phyloP scores from a whole-genome alignment of 1,140 invertebrate species.

The Coelopa frigida region DNA sequence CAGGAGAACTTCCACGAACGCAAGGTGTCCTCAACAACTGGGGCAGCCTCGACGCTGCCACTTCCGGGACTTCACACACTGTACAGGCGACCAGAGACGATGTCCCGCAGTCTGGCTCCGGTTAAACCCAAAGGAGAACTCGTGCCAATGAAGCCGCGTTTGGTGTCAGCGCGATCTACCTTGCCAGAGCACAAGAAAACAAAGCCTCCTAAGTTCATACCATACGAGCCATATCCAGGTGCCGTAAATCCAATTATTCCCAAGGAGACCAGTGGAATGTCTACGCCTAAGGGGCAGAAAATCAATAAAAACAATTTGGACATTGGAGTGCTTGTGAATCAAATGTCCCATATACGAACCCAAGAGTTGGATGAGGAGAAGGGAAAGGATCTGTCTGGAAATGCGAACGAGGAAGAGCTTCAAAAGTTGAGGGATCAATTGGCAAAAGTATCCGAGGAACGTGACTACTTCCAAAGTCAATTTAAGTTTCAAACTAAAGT shows the following conservation, averaged over 20 bases:
- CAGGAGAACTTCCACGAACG: constrained; percentile 16
- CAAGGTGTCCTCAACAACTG: too few relatives aligned
- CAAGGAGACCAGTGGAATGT: constrained; percentile 34
- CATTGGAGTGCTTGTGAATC: constrained; percentile 58
- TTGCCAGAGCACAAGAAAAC: constrained; percentile 47
- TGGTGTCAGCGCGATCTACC: constrained; percentile 17
- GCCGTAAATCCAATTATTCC: constrained; percentile 71
- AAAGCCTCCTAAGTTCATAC: constrained; percentile 76
- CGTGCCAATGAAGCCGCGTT: constrained; percentile 28
- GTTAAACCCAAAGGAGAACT: constrained; percentile 35
- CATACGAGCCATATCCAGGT: constrained; percentile 81
- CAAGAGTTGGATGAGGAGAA: constrained; percentile 45
- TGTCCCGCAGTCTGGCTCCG: constrained; percentile 27
- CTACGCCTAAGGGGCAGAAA: constrained; percentile 42
- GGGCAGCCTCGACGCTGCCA: constrained; percentile 12
- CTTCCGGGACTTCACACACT: constrained; percentile 33
- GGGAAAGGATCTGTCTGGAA: constrained; percentile 9
- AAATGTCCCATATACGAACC: constrained; percentile 59
- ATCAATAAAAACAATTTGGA: constrained; percentile 58
- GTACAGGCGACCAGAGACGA: constrained; percentile 26
- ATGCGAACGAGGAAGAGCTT: constrained; percentile 16
- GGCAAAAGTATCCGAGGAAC: constrained; percentile 51
- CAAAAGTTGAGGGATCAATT: constrained; percentile 25
- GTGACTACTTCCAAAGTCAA: constrained; percentile 60
- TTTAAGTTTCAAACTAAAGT: constrained; percentile 71